Base-by-base conservation (phyloP, 2,113 vertebrate species). In the Pterophyllum scalare region DNA sequence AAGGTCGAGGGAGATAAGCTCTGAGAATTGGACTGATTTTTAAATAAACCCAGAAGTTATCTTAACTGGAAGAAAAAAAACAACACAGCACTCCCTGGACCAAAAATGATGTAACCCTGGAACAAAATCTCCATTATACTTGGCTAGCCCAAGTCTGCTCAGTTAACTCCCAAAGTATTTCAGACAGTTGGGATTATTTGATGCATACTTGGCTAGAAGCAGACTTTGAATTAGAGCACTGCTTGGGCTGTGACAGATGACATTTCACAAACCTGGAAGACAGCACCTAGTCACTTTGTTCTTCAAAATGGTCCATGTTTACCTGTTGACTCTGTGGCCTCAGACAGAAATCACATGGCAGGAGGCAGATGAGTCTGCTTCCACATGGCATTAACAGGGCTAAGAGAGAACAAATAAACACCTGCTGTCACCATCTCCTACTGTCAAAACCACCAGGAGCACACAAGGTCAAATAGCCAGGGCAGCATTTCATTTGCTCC, bases 401-500 rank as follows among this genome's bases (percentile, higher is more conserved):
- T 22, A 88, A 82, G 82, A 85, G 79, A 87, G 64, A 77, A 52
- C 62, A 79, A 59, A 46, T 20, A 77, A 84, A 61, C 79, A 88
- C 76, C 70, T 86, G 88, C 87, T 88, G 82, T 84, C 77, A 84
- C 58, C 14, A 24, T 81, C 83, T 85, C 86, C 82, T 79, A 77
- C 80, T 87, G 79, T 60, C 28, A 56, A 26, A 83, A 80, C 49
- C 79, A 86, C 80, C 86, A 76, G 76, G 83, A 92, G 77, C 59
- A 79, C 78, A 86, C 85, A 81, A 70, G 88, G 90, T 94, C 88
- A 91, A 84, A 93, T 72, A 76, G 70, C 70, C 24, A 52, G 65
- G 54, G 43, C 79, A 65, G 54, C 35, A 76, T 89, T 89, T 87
- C 74, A 80, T 46, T 40, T 91, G 84, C 85, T 82, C 75, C 10